phyloP scores from a whole-genome alignment of 2,113 vertebrate genomes.

The Ramphastos sulfuratus region DNA sequence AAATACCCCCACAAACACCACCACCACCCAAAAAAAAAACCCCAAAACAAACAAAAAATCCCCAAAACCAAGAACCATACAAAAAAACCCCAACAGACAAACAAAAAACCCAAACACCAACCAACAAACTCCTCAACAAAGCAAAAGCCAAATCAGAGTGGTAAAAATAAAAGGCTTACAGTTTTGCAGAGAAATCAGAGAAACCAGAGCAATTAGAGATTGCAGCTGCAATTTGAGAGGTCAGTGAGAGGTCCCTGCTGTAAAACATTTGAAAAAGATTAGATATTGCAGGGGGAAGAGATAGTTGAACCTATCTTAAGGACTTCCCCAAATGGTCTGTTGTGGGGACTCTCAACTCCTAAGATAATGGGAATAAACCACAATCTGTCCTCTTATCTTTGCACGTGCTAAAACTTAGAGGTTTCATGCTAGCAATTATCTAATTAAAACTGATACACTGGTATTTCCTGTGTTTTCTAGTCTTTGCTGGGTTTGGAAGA shows the following conservation, averaged over 20 bases:
- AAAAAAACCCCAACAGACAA: too few relatives aligned
- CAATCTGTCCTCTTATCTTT: conserved; percentile 36
- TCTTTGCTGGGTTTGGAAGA: not conserved
- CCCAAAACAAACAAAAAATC: not conserved
- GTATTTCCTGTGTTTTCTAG: not conserved
- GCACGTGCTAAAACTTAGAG: not conserved
- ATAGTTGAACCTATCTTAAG: conserved; percentile 25
- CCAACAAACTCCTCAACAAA: not conserved
- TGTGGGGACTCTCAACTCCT: not conserved
- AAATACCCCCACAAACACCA: too few relatives aligned
- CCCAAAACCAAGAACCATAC: too few relatives aligned
- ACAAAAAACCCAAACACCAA: not conserved
- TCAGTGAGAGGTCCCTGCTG: conserved; percentile 46
- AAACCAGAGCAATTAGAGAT: not conserved
- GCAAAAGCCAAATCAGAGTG: not conserved
- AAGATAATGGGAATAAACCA: conserved; percentile 28
- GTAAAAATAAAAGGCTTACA: not conserved
- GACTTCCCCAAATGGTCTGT: conserved; percentile 39
- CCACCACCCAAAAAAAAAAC: too few relatives aligned
- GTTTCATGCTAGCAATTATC: not conserved
- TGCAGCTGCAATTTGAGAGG: conserved; percentile 16
- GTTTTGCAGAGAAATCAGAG: not conserved
- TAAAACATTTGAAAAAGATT: conserved; percentile 57
- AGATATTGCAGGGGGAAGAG: conserved; percentile 12
- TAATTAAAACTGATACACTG: not conserved